phyloP scores from a whole-genome alignment of 2,888 invertebrate genomes.

The Coenonympha glycerion region DNA sequence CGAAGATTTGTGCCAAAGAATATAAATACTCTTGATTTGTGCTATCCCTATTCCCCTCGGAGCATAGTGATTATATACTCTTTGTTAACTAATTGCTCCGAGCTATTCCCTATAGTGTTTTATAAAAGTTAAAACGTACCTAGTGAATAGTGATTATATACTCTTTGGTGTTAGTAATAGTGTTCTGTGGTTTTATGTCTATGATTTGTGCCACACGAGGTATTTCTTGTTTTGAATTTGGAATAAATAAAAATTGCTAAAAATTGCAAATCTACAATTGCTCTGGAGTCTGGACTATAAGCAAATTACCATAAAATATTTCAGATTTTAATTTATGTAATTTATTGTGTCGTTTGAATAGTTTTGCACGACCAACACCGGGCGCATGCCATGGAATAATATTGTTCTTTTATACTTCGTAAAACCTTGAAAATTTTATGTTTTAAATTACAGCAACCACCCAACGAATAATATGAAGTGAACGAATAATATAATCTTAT shows the following conservation, averaged over 20 bases:
- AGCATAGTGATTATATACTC: too few relatives aligned
- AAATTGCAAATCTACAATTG: not conserved
- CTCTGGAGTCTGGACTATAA: not conserved
- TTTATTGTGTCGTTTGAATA: constrained; percentile 6
- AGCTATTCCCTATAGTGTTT: too few relatives aligned
- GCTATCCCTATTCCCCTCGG: too few relatives aligned
- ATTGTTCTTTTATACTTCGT: constrained; percentile 25
- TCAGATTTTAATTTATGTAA: not conserved
- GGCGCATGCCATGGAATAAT: constrained; percentile 28
- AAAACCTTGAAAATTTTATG: constrained; percentile 21
- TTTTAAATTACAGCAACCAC: constrained; percentile 34
- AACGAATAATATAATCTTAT: constrained; percentile 35
- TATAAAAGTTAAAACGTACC: too few relatives aligned
- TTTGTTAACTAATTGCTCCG: too few relatives aligned
- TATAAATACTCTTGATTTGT: too few relatives aligned
- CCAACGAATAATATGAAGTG: constrained; percentile 36
- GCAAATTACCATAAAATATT: not conserved
- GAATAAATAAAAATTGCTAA: constrained; percentile 1
- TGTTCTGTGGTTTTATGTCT: too few relatives aligned
- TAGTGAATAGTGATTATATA: not conserved
- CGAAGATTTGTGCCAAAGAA: too few relatives aligned
- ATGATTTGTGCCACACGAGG: constrained; percentile 38
- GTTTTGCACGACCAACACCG: constrained; percentile 21
- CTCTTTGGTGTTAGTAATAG: too few relatives aligned
- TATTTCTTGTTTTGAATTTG: constrained; percentile 40